These are phyloP conservation scores for Gymnothorax reevesii DNA, from an alignment of 2,797 vertebrate species.

Conservation along the genomic window DNA sequence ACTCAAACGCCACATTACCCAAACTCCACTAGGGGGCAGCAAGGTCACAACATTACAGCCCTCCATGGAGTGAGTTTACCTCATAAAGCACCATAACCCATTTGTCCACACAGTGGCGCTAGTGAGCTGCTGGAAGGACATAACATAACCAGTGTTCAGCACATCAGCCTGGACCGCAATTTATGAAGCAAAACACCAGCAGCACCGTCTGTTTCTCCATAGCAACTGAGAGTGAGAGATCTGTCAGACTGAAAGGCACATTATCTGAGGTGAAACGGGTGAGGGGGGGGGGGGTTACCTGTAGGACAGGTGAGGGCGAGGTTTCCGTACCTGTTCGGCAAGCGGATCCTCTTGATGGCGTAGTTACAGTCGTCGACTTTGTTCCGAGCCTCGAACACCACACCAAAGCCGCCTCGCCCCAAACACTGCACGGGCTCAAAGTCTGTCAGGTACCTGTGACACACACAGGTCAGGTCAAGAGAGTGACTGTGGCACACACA, in stretches of 20 bases:
- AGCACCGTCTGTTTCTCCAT: background rate
- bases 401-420: slow-evolving; percentile 94
- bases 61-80: background rate
- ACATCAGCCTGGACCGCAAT: background rate
- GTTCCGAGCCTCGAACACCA: slow-evolving; percentile 97
- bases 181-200: background rate
- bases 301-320: background rate
- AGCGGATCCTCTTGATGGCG: slow-evolving; percentile 96
- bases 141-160: background rate
- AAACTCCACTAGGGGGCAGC: background rate
- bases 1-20: background rate
- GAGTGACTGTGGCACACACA: no score
- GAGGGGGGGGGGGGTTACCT: background rate
- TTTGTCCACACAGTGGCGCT: background rate
- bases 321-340: slow-evolving; percentile 71
- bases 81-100: background rate
- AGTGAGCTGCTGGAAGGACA: background rate
- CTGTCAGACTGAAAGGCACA: background rate
- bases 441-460: slow-evolving; percentile 89
- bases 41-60: background rate
- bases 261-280: background rate
- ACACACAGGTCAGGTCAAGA: background rate
- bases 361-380: slow-evolving; percentile 99
- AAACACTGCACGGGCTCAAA: slow-evolving; percentile 97
- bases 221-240: background rate